Base-by-base conservation (phyloP, 2,113 vertebrate genomes). In the Microcebus ravelobensis region DNA sequence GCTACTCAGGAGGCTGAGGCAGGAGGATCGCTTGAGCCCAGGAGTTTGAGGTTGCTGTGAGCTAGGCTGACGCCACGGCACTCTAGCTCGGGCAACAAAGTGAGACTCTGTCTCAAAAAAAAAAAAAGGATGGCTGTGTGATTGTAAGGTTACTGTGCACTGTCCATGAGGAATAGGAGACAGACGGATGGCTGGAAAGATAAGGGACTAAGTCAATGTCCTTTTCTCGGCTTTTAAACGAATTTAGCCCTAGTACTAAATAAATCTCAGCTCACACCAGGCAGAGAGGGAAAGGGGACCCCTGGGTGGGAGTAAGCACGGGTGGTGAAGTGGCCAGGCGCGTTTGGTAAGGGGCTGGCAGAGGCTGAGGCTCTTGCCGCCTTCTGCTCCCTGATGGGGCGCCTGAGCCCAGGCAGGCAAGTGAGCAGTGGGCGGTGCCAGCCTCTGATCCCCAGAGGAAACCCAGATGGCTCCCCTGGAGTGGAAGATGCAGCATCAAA, bases 401-500 rank as follows among this genome's bases (percentile, higher is more conserved):
- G 2, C 57, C 63, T 23, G n/a, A 9, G 15, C 65, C 29, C 7
- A 4, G 31, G 25, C 3, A 11, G 25, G 12, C 4, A 34, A 23
- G 7, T 36, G 17, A 70, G 34, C 48, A 29, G 18, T 12, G 57
- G 76, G 65, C 10, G 52, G n/a, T 77, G 31, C 34, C 17, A 12
- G 29, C 45, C 61, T 59, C n/a, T 45, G 29, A 36, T 21, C n/a
- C 12, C 25, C 71, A 50, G 50, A 61, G 36, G 39, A 76, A 52
- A 63, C 5, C 11, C 42, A 5, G 61, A 12, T 1, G 23, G 3
- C 10, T 45, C 50, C 21, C 39, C 14, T 5, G 79, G 71, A 48
- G 8, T 3, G 4, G 17, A 25, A 34, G 18, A 39, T 14, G 12
- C 10, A 1, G 1, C 14, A 14, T 18, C 0, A 5, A 29, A 23